These are phyloP conservation scores for Kradibia gibbosae DNA, from an alignment of 1,140 invertebrate genomes.

Conservation along the genomic window DNA sequence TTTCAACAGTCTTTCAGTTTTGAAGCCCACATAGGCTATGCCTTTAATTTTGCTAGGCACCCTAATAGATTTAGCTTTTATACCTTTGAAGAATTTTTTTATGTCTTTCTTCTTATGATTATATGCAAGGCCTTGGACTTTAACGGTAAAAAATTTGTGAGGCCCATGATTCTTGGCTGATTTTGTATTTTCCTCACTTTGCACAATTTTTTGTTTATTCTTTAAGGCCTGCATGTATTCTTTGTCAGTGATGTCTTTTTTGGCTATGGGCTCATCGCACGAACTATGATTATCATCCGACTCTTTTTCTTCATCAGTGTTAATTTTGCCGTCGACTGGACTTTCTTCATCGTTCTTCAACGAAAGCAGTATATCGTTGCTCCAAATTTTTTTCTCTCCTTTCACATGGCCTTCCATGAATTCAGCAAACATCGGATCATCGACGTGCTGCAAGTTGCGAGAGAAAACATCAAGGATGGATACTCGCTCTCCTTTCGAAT, in stretches of 20 bases:
- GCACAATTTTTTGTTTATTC: constrained; percentile 51
- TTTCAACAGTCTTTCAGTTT: constrained; percentile 85
- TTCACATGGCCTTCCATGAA: constrained; percentile 86
- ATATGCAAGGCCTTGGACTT: constrained; percentile 79
- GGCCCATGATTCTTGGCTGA: constrained; percentile 66
- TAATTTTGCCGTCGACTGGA: constrained; percentile 64
- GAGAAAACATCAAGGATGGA: not conserved
- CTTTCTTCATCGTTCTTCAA: constrained; percentile 54
- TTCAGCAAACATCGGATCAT: constrained; percentile 91
- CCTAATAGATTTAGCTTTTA: constrained; percentile 85
- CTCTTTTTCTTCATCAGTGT: constrained; percentile 58
- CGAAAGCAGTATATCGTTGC: constrained; percentile 76
- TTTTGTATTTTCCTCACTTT: constrained; percentile 51
- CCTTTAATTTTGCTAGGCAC: constrained; percentile 84
- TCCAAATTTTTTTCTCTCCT: constrained; percentile 77
- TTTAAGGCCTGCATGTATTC: constrained; percentile 78
- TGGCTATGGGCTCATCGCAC: constrained; percentile 74
- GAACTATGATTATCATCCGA: constrained; percentile 67
- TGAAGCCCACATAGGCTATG: constrained; percentile 93
- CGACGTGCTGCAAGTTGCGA: constrained; percentile 79
- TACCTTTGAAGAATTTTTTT: constrained; percentile 87
- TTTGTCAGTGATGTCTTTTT: constrained; percentile 77
- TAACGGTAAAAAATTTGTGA: constrained; percentile 77
- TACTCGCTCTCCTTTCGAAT: not conserved
- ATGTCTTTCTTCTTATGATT: constrained; percentile 85